phyloP scores from a whole-genome alignment of 2,888 invertebrate genomes.

The Apotomis capreana region DNA sequence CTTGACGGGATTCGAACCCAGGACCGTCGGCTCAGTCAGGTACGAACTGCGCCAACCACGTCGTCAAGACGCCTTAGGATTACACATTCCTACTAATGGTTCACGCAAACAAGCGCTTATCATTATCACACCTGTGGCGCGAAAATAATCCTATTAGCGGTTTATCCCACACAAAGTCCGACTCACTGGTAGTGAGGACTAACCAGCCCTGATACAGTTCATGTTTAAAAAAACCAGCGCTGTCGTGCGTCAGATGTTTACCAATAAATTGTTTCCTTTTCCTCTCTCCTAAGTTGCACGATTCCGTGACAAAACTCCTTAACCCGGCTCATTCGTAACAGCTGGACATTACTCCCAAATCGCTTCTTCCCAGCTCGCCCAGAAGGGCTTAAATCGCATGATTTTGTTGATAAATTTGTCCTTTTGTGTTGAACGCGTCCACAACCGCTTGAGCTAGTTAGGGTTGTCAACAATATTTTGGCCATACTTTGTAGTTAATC shows the following conservation, averaged over 20 bases:
- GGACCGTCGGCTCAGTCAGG: no score
- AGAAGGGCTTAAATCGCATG: background rate
- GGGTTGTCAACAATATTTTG: slow-evolving; percentile 6
- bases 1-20: no score
- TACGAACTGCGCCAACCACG: no score
- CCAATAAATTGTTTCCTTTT: slow-evolving; percentile 1
- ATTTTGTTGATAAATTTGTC: background rate
- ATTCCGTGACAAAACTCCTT: slow-evolving; percentile 15
- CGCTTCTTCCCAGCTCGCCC: background rate
- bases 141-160: no score
- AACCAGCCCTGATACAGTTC: no score
- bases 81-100: background rate
- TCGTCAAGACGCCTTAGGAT: no score
- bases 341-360: slow-evolving; percentile 11
- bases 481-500: no score
- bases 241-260: slow-evolving; percentile 5
- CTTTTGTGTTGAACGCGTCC: background rate
- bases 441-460: background rate
- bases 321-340: slow-evolving; percentile 1
- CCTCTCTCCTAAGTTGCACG: background rate
- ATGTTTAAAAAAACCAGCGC: background rate
- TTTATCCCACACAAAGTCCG: no score
- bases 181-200: no score
- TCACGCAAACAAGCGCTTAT: slow-evolving; percentile 2
- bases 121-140: no score